Conservation (phyloP, 2,113 vertebrate species). For the Carassius auratus region DNA sequence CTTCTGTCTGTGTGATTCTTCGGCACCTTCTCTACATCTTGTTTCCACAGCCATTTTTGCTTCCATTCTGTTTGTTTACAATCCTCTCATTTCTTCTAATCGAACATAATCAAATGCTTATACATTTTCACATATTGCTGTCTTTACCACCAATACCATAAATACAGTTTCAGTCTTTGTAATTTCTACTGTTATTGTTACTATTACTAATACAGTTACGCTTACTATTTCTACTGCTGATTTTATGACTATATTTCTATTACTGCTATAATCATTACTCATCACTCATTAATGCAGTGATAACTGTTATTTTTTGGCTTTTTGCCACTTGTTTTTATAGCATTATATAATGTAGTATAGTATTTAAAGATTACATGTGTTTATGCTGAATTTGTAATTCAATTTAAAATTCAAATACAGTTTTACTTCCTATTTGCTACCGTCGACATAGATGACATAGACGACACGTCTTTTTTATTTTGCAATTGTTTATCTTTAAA, state of each 20-base stretch:
- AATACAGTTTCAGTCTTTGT: background rate
- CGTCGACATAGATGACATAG: too few relatives aligned
- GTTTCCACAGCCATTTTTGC: background rate
- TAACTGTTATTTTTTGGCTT: background rate
- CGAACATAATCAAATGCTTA: background rate
- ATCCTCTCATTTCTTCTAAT: background rate
- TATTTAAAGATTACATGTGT: too few relatives aligned
- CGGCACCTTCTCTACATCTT: background rate
- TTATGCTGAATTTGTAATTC: too few relatives aligned
- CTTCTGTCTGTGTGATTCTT: conserved; percentile 25
- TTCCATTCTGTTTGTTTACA: background rate
- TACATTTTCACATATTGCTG: background rate
- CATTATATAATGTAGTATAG: background rate
- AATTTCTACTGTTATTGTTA: background rate
- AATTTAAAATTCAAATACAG: too few relatives aligned
- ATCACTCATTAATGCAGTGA: background rate
- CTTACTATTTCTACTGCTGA: background rate
- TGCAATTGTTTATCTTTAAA: too few relatives aligned
- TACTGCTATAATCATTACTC: background rate
- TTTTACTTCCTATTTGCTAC: too few relatives aligned
- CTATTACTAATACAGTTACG: background rate
- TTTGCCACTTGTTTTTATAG: background rate
- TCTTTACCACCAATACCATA: background rate
- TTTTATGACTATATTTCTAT: background rate
- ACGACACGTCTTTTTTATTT: too few relatives aligned